Percentiles rank a stretch among this genome's conserved stretches.
These are phyloP conservation scores for Mercenaria mercenaria DNA, from an alignment of 1,140 invertebrate species.

Conservation along the genomic window DNA sequence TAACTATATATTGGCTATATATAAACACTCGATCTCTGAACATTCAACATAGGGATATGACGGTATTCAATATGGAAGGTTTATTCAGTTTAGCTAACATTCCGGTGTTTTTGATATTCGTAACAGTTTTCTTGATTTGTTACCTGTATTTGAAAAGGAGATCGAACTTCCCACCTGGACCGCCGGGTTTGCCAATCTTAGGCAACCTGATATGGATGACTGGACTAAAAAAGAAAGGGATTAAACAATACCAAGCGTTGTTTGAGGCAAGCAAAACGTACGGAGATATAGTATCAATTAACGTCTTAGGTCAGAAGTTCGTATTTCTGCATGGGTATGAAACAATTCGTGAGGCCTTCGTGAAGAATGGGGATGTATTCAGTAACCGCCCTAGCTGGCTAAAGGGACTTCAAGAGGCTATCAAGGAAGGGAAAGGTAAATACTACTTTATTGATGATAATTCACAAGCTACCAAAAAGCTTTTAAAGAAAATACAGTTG, in stretches of 20 bases:
- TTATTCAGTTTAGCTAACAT: background rate
- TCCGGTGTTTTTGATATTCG: background rate
- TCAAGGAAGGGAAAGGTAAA: constrained; percentile 29
- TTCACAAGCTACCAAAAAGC: background rate
- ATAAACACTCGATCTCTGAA: too few relatives aligned
- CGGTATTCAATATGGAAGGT: background rate
- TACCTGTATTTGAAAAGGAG: background rate
- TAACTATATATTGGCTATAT: too few relatives aligned
- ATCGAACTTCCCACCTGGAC: background rate
- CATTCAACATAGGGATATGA: too few relatives aligned
- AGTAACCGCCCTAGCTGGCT: constrained; percentile 18
- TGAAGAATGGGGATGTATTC: background rate
- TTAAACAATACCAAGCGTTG: background rate
- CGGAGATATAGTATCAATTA: background rate
- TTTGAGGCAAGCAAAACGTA: background rate
- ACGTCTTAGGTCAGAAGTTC: background rate
- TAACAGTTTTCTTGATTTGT: background rate
- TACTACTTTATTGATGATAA: too few relatives aligned
- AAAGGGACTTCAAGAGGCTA: background rate
- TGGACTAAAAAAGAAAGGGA: background rate
- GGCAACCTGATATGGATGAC: background rate
- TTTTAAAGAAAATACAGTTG: background rate
- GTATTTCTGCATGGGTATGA: constrained; percentile 4
- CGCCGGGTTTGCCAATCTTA: background rate
- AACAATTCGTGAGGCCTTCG: constrained; percentile 28